Conservation (phyloP, 2,888 invertebrate genomes). For the Cataglyphis rosenhaueri region DNA sequence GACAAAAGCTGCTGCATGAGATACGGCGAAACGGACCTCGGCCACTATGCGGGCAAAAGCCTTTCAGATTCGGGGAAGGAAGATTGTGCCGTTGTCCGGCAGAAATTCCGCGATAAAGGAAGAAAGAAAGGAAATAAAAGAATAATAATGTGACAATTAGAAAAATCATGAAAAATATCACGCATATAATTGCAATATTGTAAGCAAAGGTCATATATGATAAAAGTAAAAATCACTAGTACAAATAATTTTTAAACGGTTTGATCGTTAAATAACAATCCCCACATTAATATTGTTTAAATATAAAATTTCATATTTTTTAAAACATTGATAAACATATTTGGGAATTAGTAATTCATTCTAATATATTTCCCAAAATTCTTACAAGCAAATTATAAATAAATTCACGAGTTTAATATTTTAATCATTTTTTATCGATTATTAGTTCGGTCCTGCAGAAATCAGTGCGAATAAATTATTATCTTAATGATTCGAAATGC, state of each 20-base stretch:
- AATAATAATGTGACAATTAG: conserved; percentile 2
- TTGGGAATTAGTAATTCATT: neutral
- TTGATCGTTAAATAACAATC: neutral
- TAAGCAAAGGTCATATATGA: neutral
- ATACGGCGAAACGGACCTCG: conserved; percentile 67
- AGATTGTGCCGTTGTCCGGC: conserved; percentile 68
- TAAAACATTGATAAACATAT: neutral
- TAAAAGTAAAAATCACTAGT: neutral
- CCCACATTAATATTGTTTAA: neutral
- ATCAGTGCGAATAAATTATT: neutral
- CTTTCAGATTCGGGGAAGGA: conserved; percentile 74
- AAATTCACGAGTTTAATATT: neutral
- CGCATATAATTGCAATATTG: neutral
- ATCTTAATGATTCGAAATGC: neutral
- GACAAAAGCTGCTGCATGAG: conserved; percentile 68
- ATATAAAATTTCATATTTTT: neutral
- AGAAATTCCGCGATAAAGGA: neutral
- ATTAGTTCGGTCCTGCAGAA: neutral
- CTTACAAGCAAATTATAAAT: neutral
- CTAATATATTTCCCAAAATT: neutral
- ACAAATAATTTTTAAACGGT: neutral
- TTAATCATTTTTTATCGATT: neutral
- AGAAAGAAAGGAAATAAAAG: neutral
- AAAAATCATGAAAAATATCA: neutral
- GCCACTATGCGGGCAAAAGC: conserved; percentile 76